phyloP scores from a whole-genome alignment of 2,113 vertebrate species.

The Anser brachyrhynchus region DNA sequence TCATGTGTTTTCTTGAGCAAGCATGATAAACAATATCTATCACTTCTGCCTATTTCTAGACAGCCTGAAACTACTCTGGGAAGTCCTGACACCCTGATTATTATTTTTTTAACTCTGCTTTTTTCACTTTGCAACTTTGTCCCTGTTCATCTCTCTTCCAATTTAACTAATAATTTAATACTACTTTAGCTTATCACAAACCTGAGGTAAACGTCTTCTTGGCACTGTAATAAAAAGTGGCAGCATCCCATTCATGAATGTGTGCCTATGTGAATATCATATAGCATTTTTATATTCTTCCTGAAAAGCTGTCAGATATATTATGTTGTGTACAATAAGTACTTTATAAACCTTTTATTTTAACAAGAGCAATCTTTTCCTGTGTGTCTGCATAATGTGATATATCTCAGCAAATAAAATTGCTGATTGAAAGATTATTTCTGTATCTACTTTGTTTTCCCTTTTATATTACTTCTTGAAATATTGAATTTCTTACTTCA shows the following conservation, averaged over 20 bases:
- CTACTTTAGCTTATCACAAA: neutral
- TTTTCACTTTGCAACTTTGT: neutral
- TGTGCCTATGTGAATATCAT: neutral
- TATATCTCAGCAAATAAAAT: conserved; percentile 18
- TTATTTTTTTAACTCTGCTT: neutral
- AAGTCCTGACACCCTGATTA: neutral
- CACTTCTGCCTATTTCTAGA: neutral
- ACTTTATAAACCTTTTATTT: conserved; percentile 7
- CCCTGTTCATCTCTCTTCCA: neutral
- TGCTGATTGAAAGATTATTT: conserved; percentile 31
- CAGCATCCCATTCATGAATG: neutral
- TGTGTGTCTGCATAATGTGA: neutral
- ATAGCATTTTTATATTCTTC: neutral
- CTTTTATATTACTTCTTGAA: conserved; percentile 11
- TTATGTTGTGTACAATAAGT: neutral
- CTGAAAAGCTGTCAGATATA: neutral
- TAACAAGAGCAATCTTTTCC: neutral
- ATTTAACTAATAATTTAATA: neutral
- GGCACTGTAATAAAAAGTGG: neutral
- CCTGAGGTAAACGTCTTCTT: neutral
- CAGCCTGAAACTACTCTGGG: neutral
- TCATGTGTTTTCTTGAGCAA: neutral
- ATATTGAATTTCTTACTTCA: conserved; percentile 28
- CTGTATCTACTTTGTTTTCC: conserved; percentile 23
- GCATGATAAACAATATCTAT: neutral